Evolutionary conservation across 2,888 invertebrate genomes (phyloP), one percentile per base, ranked within the genome.

Genomic region (Tachina fera): DNA sequence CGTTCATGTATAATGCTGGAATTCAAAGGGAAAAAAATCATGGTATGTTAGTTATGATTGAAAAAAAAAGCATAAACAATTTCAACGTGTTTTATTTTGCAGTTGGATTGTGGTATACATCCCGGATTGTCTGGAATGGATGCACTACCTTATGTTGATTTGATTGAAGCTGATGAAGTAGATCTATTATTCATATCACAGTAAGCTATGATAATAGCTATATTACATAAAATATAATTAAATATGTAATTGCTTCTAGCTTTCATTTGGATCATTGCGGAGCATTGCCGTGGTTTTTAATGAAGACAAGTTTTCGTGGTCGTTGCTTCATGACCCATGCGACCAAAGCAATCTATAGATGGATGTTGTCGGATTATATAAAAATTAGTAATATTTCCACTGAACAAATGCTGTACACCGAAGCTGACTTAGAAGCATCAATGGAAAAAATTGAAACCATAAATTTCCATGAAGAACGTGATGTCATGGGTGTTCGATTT

Each of bases 311-410:
- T 75, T 99, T 99, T 92, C 98, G 98, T 90, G 99, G 99, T 0
- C 95, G 98, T 58, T 99, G 99, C 92, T 99, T 99, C 92, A 99
- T 99, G 99, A 99, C 99, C 0, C 99, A 99, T 92, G 99, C 99
- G 0, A 99, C 99, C 0, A 99, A 99, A 94, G 99, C 99, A 41
- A 99, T 99, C 90, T 99, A 99, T 92, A 94, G 99, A 88, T 99
- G 99, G 99, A 95, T 99, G 47, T 94, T 99, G 2, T 99, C 99
- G 0, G 99, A 99, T 95, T 99, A 98, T 91, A 99, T 99, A 84
- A 99, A 99, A 96, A 99, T 99, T 86, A 97, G 98, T 92, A 99
- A 99, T 90, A 98, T 99, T 90, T 97, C 98, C 22, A 97, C 98
- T 0, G 98, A 98, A 90, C 98, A 98, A 92, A 98, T 98, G 97